Percentiles rank a stretch among this genome's conserved stretches.
Evolutionary conservation across 1,140 invertebrate species (phyloP).

Genomic region (Vanessa atalanta): DNA sequence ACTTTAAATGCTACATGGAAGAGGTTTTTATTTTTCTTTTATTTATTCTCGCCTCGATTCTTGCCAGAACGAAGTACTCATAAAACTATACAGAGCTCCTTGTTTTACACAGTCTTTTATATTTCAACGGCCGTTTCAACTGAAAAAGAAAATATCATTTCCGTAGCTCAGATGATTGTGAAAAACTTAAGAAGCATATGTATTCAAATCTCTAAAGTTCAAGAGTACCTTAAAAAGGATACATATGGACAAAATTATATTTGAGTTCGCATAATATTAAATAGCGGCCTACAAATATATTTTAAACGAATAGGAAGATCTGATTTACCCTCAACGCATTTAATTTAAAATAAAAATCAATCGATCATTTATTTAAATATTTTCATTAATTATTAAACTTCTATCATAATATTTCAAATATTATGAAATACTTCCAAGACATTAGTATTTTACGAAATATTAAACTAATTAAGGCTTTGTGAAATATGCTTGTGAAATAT

Average conservation of each 20-base stretch:
- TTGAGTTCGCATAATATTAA: no score
- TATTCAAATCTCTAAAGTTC: neutral
- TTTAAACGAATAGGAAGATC: no score
- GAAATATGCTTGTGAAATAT: slow-evolving; percentile 25
- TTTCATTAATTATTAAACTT: no score
- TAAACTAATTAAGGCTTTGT: slow-evolving; percentile 8
- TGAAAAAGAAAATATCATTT: slow-evolving; percentile 44
- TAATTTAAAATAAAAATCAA: neutral
- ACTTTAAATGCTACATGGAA: slow-evolving; percentile 72
- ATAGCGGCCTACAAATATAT: no score
- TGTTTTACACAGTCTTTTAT: slow-evolving; percentile 72
- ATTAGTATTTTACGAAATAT: slow-evolving; percentile 6
- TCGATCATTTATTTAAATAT: no score
- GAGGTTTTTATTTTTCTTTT: slow-evolving; percentile 66
- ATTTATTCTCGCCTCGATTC: slow-evolving; percentile 71
- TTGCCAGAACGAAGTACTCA: slow-evolving; percentile 69
- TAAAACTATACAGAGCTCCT: slow-evolving; percentile 68
- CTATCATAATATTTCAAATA: neutral
- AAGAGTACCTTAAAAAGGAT: no score
- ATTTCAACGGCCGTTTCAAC: slow-evolving; percentile 56
- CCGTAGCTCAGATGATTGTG: slow-evolving; percentile 6
- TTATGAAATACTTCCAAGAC: neutral
- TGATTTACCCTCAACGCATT: no score
- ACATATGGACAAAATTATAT: no score
- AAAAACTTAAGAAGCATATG: slow-evolving; percentile 2